phyloP scores from a whole-genome alignment of 64 coral and sea anemone species.

The Pocillopora damicornis region DNA sequence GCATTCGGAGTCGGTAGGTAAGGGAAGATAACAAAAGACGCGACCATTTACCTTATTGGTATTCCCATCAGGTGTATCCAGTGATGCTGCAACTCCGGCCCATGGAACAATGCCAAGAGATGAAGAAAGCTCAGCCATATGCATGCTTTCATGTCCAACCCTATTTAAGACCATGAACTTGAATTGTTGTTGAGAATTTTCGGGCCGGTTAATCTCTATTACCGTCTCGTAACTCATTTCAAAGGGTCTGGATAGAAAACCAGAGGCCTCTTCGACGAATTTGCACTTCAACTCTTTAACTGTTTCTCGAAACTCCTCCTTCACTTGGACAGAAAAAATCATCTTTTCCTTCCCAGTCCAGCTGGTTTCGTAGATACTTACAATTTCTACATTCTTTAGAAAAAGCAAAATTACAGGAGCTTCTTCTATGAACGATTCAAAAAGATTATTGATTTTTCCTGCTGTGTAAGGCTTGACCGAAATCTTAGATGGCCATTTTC shows the following conservation, averaged over 20 bases:
- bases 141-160: slow-evolving; percentile 58
- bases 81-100: slow-evolving; percentile 74
- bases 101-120: slow-evolving; percentile 66
- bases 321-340: slow-evolving; percentile 60
- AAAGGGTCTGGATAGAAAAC: slow-evolving; percentile 30
- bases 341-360: slow-evolving; percentile 61
- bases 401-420: slow-evolving; percentile 79
- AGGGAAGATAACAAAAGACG: slow-evolving; percentile 92
- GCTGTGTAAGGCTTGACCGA: slow-evolving; percentile 87
- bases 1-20: slow-evolving; percentile 80
- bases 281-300: slow-evolving; percentile 54
- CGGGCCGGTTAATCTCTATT: slow-evolving; percentile 51
- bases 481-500: slow-evolving; percentile 92
- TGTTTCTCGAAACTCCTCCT: slow-evolving; percentile 61
- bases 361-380: slow-evolving; percentile 73
- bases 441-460: slow-evolving; percentile 68
- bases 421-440: slow-evolving; percentile 84
- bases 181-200: slow-evolving; percentile 35
- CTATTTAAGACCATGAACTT: slow-evolving; percentile 82
- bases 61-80: slow-evolving; percentile 37
- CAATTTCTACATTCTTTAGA: slow-evolving; percentile 83
- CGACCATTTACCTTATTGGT: slow-evolving; percentile 47
- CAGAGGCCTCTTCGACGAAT: slow-evolving; percentile 59
- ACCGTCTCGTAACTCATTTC: slow-evolving; percentile 79
- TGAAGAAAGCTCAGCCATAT: slow-evolving; percentile 53